phyloP scores from a whole-genome alignment of 1,140 invertebrate genomes.

The Trichogramma pretiosum region DNA sequence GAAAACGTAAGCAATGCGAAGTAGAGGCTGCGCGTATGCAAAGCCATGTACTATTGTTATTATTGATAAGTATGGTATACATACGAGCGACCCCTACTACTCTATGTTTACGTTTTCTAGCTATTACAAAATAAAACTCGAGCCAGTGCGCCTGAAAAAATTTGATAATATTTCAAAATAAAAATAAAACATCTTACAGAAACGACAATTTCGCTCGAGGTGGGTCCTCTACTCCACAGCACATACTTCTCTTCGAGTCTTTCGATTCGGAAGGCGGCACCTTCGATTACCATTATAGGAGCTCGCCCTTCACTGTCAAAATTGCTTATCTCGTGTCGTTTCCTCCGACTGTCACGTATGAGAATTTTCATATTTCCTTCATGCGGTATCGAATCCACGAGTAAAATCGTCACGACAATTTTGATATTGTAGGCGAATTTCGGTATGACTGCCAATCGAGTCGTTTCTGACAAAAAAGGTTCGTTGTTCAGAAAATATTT shows the following conservation, averaged over 20 bases:
- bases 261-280: slow-evolving; percentile 48
- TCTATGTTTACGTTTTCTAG: too few relatives aligned
- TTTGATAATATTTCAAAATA: too few relatives aligned
- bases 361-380: slow-evolving; percentile 29
- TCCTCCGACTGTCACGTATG: slow-evolving; percentile 30
- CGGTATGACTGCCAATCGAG: slow-evolving; percentile 45
- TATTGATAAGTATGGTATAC: too few relatives aligned
- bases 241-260: slow-evolving; percentile 42
- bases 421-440: slow-evolving; percentile 36
- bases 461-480: slow-evolving; percentile 41
- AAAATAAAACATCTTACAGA: slow-evolving; percentile 47
- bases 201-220: slow-evolving; percentile 49
- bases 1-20: too few relatives aligned
- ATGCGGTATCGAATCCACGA: slow-evolving; percentile 14
- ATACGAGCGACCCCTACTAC: too few relatives aligned
- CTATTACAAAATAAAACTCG: too few relatives aligned
- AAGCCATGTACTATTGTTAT: too few relatives aligned
- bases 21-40: too few relatives aligned
- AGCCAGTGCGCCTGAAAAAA: too few relatives aligned
- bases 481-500: too few relatives aligned
- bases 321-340: slow-evolving; percentile 31
- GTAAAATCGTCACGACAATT: slow-evolving; percentile 33
- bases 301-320: slow-evolving; percentile 24
- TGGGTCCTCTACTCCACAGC: slow-evolving; percentile 49
- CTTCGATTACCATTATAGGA: slow-evolving; percentile 40